Evolutionary conservation across 2,113 vertebrate genomes (phyloP).

Genomic region (Chlamydotis undulata): DNA sequence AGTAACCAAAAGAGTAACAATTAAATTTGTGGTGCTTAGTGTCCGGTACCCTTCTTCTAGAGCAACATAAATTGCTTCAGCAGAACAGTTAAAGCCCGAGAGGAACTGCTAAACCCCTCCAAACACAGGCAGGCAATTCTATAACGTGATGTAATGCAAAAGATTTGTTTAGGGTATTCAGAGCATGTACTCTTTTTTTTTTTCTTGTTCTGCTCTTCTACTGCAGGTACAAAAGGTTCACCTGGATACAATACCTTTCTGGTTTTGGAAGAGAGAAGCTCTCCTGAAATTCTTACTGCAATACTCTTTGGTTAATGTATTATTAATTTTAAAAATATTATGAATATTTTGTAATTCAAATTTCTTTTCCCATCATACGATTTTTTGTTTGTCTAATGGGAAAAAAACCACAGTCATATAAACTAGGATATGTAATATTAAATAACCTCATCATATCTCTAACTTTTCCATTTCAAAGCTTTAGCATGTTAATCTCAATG

Average conservation of each 20-base stretch:
- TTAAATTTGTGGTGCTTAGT: background rate
- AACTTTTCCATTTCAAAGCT: background rate
- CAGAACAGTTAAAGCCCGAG: background rate
- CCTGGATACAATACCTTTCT: background rate
- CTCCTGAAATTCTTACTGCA: background rate
- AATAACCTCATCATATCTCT: background rate
- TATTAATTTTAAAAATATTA: constrained; percentile 1
- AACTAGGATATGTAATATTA: background rate
- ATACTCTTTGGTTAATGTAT: background rate
- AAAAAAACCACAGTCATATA: background rate
- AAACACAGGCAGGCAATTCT: background rate
- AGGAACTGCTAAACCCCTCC: background rate
- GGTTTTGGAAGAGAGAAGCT: background rate
- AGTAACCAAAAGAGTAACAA: background rate
- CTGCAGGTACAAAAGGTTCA: background rate
- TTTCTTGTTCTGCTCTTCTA: background rate
- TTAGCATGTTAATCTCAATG: background rate
- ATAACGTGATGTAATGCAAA: background rate
- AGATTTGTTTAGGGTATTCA: background rate
- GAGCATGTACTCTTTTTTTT: background rate
- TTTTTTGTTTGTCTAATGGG: background rate
- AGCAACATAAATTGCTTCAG: background rate
- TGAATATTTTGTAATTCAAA: background rate
- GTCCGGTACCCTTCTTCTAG: background rate
- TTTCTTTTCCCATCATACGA: background rate